Evolutionary conservation across 2,888 invertebrate genomes (phyloP).

Genomic region (Caenorhabditis virilis): DNA sequence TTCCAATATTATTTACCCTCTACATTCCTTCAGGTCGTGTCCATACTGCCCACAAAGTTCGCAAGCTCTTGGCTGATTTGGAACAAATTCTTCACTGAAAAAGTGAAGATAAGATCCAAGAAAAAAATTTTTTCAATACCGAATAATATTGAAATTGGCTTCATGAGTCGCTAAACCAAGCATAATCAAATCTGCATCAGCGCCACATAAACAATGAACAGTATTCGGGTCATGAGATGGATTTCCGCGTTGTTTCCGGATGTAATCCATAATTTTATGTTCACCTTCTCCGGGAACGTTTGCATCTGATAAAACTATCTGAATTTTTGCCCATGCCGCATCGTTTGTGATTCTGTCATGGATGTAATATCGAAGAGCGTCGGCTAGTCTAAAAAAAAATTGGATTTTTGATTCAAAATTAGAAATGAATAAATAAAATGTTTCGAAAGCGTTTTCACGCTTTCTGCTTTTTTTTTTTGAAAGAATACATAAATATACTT

Average conservation of each 20-base stretch:
- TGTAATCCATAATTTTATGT: conserved; percentile 99
- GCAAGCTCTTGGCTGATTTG: conserved; percentile 92
- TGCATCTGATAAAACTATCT: conserved; percentile 90
- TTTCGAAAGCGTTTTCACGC: too few relatives aligned
- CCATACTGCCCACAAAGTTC: conserved; percentile 84
- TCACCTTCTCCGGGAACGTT: conserved; percentile 97
- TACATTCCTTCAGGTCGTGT: conserved; percentile 69
- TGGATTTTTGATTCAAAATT: background rate
- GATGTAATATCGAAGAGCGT: conserved; percentile 76
- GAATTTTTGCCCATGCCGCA: conserved; percentile 91
- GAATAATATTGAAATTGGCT: conserved; percentile 95
- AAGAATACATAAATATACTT: too few relatives aligned
- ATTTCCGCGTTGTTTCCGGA: conserved; percentile 82
- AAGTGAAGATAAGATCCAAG: background rate
- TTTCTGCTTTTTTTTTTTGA: too few relatives aligned
- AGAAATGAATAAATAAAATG: too few relatives aligned
- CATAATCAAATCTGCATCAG: conserved; percentile 95
- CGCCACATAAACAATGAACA: conserved; percentile 92
- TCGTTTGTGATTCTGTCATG: conserved; percentile 87
- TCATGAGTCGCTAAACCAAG: conserved; percentile 94
- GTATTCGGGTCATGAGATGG: conserved; percentile 93
- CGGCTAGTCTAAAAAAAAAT: conserved; percentile 47
- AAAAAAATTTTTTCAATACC: too few relatives aligned
- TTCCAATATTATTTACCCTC: conserved; percentile 39
- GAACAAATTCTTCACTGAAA: conserved; percentile 89